phyloP scores from a whole-genome alignment of 1,140 invertebrate genomes.

The Dufourea novaeangliae region DNA sequence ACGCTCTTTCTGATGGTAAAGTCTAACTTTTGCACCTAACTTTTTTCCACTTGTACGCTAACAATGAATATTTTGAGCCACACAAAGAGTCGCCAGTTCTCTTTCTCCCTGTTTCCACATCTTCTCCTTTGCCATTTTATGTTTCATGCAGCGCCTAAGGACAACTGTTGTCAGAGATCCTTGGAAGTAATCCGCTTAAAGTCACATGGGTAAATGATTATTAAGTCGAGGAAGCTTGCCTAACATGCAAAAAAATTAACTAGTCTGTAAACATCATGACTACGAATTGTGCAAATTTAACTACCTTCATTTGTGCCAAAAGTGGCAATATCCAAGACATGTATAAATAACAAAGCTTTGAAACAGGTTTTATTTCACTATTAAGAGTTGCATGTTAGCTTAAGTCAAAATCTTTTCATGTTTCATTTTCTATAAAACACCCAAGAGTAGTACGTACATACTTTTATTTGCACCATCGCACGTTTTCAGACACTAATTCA shows the following conservation, averaged over 20 bases:
- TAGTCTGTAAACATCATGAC: neutral
- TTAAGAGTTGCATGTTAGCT: slow-evolving; percentile 13
- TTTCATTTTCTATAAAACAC: slow-evolving; percentile 16
- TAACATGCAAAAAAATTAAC: neutral
- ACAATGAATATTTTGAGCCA: slow-evolving; percentile 22
- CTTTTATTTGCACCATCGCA: slow-evolving; percentile 20
- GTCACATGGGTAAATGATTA: neutral
- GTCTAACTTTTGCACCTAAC: slow-evolving; percentile 66
- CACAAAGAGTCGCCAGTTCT: slow-evolving; percentile 18
- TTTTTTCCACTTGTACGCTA: slow-evolving; percentile 54
- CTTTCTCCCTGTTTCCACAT: slow-evolving; percentile 55
- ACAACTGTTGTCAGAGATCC: neutral
- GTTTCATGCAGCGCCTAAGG: neutral
- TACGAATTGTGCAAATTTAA: neutral
- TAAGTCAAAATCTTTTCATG: slow-evolving; percentile 4
- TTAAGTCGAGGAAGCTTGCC: neutral
- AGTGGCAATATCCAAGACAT: neutral
- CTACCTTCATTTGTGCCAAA: neutral
- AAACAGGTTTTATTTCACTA: neutral
- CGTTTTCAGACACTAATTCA: slow-evolving; percentile 22
- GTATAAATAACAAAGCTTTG: neutral
- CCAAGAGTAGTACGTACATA: neutral
- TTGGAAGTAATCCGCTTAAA: neutral
- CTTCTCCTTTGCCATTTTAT: neutral
- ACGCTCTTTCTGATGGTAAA: slow-evolving; percentile 66